Percentiles rank a stretch among this genome's conserved stretches.
Conservation (phyloP, 92 coral and sea anemone species). For the Palythoa caribaeorum region DNA sequence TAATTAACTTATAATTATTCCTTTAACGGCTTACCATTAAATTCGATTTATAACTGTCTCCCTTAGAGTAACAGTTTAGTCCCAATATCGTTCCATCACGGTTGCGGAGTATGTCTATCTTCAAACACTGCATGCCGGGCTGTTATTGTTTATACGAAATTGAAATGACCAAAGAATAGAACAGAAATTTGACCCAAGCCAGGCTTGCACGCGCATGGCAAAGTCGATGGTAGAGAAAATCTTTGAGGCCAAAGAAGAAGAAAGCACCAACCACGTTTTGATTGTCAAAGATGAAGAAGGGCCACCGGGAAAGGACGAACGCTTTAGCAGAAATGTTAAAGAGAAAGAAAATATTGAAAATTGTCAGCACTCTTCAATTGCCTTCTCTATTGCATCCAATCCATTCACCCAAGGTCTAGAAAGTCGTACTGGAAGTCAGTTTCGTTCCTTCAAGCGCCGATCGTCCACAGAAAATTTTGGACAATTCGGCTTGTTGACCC, state of each 20-base stretch:
- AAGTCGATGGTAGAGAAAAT: conserved; percentile 1
- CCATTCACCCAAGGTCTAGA: neutral
- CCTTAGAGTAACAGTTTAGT: neutral
- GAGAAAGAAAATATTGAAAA: conserved; percentile 25
- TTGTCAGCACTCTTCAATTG: conserved; percentile 58
- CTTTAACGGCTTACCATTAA: neutral
- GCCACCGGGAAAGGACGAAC: neutral
- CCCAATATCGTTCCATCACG: conserved; percentile 7
- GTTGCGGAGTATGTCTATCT: conserved; percentile 17
- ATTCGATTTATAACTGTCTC: conserved; percentile 5
- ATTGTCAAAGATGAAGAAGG: conserved; percentile 48
- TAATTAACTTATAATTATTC: neutral
- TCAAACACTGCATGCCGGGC: neutral
- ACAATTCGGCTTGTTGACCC: conserved; percentile 89
- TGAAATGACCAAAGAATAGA: conserved; percentile 1
- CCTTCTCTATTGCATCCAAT: conserved; percentile 53
- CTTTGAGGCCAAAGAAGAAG: conserved; percentile 15
- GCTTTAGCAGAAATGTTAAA: conserved; percentile 1
- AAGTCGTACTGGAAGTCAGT: conserved; percentile 31
- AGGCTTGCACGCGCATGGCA: conserved; percentile 20
- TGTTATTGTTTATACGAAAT: neutral
- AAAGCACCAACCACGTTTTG: conserved; percentile 47
- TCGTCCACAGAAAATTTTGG: conserved; percentile 92
- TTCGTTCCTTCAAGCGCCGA: conserved; percentile 78
- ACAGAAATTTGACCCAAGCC: neutral